Conservation (phyloP, 2,888 invertebrate species). For the Peribatodes rhomboidaria region DNA sequence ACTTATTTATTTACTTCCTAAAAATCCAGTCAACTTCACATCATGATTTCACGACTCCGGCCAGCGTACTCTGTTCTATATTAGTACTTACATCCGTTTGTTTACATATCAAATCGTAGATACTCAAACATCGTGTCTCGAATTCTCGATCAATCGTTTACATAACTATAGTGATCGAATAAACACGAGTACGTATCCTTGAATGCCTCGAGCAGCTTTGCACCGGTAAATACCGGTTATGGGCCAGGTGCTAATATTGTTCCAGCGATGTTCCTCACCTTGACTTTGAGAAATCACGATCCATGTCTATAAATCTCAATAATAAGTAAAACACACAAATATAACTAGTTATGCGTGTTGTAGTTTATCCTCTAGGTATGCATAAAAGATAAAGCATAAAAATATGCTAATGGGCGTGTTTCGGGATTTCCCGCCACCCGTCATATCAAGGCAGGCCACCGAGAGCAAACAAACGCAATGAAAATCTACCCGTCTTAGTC, state of each 20-base stretch:
- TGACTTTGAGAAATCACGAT: slow-evolving; percentile 25
- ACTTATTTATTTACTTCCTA: not conserved
- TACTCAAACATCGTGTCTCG: not conserved
- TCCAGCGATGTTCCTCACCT: slow-evolving; percentile 4
- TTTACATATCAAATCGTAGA: slow-evolving; percentile 2
- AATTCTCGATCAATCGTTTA: slow-evolving; percentile 3
- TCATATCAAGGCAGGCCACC: too few species aligned
- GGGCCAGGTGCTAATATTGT: slow-evolving; percentile 12
- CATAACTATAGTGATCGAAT: slow-evolving; percentile 9
- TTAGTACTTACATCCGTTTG: not conserved
- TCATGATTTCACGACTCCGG: slow-evolving; percentile 17
- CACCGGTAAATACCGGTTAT: slow-evolving; percentile 17
- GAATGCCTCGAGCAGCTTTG: not conserved
- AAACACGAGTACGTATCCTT: slow-evolving; percentile 7
- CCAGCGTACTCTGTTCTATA: not conserved
- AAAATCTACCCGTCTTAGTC: too few species aligned
- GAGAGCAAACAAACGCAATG: too few species aligned
- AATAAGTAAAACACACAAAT: too few species aligned
- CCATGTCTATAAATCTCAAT: not conserved
- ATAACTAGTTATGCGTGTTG: too few species aligned
- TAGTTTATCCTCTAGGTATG: too few species aligned
- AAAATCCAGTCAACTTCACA: slow-evolving; percentile 6
- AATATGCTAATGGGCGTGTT: too few species aligned
- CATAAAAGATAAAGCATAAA: too few species aligned
- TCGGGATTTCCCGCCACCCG: too few species aligned